phyloP scores from a whole-genome alignment of 2,888 invertebrate genomes.

The Antitype chi region DNA sequence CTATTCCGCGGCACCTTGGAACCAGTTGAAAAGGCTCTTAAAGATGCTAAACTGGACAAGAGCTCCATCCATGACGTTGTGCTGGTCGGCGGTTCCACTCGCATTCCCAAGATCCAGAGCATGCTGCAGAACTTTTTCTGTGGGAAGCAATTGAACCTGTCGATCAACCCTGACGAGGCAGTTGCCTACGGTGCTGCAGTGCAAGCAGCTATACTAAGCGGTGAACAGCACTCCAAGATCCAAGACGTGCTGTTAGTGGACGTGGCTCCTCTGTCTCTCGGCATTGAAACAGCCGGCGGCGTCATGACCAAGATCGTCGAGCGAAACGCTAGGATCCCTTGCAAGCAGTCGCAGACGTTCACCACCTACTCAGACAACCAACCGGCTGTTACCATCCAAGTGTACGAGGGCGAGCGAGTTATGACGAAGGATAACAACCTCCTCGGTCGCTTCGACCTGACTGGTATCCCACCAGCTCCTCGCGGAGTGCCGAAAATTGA shows the following conservation, averaged over 20 bases:
- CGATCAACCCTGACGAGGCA: slow-evolving; percentile 95
- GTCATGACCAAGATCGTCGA: slow-evolving; percentile 95
- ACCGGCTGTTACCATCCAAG: slow-evolving; percentile 93
- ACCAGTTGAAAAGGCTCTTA: slow-evolving; percentile 94
- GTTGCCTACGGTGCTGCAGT: slow-evolving; percentile 95
- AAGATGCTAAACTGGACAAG: slow-evolving; percentile 95
- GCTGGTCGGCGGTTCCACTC: slow-evolving; percentile 95
- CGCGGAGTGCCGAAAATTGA: slow-evolving; percentile 93
- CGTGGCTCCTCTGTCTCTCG: slow-evolving; percentile 92
- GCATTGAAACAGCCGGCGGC: slow-evolving; percentile 95
- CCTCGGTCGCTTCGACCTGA: slow-evolving; percentile 92
- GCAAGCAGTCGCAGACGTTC: slow-evolving; percentile 93
- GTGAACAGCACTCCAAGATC: slow-evolving; percentile 94
- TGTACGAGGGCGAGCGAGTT: slow-evolving; percentile 94
- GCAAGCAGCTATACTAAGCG: slow-evolving; percentile 93
- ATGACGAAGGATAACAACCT: slow-evolving; percentile 95
- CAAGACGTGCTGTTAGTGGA: slow-evolving; percentile 92
- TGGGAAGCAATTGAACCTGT: slow-evolving; percentile 93
- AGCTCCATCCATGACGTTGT: slow-evolving; percentile 94
- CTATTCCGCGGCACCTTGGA: slow-evolving; percentile 93
- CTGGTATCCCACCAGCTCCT: slow-evolving; percentile 93
- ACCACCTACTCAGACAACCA: slow-evolving; percentile 96
- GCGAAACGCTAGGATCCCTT: slow-evolving; percentile 93
- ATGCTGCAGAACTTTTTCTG: slow-evolving; percentile 94
- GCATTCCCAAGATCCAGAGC: slow-evolving; percentile 95